Percentiles rank a stretch among this genome's conserved stretches.
These are phyloP conservation scores for Rhysida immarginata DNA, from an alignment of 1,140 invertebrate species.

Conservation along the genomic window DNA sequence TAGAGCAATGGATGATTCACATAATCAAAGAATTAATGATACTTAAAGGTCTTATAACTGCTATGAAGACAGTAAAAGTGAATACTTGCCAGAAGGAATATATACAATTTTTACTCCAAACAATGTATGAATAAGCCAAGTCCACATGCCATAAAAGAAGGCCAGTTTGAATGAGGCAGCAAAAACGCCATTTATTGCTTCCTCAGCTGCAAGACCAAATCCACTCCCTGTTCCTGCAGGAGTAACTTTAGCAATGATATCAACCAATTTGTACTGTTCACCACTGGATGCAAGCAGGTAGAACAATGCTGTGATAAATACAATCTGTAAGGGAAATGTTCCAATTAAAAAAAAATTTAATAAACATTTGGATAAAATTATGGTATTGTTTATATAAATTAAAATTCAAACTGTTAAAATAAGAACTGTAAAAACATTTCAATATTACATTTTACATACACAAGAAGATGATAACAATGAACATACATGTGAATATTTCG, in stretches of 20 bases:
- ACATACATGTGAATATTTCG: neutral
- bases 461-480: constrained; percentile 9
- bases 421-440: too few species aligned
- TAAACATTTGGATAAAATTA: too few species aligned
- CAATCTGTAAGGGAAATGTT: constrained; percentile 49
- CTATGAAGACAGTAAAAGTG: neutral
- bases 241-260: constrained; percentile 57
- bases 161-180: constrained; percentile 92
- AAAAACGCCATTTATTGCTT: constrained; percentile 63
- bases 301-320: constrained; percentile 91
- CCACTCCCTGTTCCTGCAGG: constrained; percentile 41
- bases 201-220: constrained; percentile 59
- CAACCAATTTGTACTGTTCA: constrained; percentile 78
- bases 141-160: constrained; percentile 92
- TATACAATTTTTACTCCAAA: constrained; percentile 92
- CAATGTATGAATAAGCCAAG: constrained; percentile 90
- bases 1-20: too few species aligned
- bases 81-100: constrained; percentile 60
- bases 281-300: constrained; percentile 81
- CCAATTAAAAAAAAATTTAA: too few species aligned
- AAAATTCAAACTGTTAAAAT: too few species aligned
- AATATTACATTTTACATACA: too few species aligned
- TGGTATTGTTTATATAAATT: too few species aligned
- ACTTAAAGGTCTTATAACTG: too few species aligned
- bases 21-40: too few species aligned